Conservation (phyloP, 2,888 invertebrate species). For the Coelinius sp. region DNA sequence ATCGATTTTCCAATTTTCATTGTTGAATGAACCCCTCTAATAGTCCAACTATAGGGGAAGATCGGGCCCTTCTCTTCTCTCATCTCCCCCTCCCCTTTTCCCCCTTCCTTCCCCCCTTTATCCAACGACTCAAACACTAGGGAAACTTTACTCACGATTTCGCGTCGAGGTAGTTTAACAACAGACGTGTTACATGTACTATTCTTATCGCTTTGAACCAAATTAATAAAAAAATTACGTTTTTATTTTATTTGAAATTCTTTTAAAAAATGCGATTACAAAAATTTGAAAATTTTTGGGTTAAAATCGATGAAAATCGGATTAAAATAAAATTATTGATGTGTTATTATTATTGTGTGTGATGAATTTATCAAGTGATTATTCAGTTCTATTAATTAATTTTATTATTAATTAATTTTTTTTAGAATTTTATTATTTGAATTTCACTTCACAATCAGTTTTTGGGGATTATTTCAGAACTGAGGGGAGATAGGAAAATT, state of each 20-base stretch:
- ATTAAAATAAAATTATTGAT: too few species aligned
- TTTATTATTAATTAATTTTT: constrained; percentile 11
- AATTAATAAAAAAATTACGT: neutral
- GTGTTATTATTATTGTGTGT: too few species aligned
- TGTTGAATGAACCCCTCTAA: neutral
- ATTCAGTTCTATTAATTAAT: too few species aligned
- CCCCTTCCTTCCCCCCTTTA: constrained; percentile 28
- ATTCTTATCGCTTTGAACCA: constrained; percentile 6
- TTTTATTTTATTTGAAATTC: neutral
- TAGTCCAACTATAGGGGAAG: constrained; percentile 41
- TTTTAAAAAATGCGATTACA: too few species aligned
- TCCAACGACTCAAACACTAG: neutral
- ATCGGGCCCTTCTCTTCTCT: constrained; percentile 37
- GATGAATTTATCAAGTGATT: too few species aligned
- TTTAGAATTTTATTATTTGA: neutral
- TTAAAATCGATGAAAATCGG: neutral
- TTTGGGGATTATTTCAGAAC: neutral
- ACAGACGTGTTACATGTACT: constrained; percentile 18
- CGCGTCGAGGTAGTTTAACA: constrained; percentile 8
- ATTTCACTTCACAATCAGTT: too few species aligned
- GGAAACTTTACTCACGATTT: constrained; percentile 25
- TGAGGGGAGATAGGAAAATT: neutral
- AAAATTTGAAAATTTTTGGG: neutral
- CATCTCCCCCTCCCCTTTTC: constrained; percentile 16
- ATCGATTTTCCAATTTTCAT: neutral